These are phyloP conservation scores for Hecatera dysodea DNA, from an alignment of 2,888 invertebrate species.

Conservation along the genomic window DNA sequence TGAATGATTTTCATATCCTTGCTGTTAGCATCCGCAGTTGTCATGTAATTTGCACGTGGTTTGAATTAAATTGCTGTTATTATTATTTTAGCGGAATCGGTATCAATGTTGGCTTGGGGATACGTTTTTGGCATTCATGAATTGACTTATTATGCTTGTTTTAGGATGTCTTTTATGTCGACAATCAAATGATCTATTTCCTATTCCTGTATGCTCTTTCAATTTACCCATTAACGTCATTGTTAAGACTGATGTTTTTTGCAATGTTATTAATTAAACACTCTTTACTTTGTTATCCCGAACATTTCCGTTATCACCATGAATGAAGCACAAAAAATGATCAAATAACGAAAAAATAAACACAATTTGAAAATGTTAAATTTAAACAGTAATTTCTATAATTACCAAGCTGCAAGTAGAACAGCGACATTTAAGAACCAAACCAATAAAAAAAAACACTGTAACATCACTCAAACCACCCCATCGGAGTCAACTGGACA, in stretches of 20 bases:
- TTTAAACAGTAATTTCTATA: neutral
- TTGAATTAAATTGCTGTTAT: conserved; percentile 34
- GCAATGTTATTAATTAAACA: neutral
- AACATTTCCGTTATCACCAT: too few relatives aligned
- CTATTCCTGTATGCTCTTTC: neutral
- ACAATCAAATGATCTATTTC: neutral
- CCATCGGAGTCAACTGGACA: conserved; percentile 8
- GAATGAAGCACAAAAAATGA: neutral
- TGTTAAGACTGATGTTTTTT: neutral
- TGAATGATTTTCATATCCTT: conserved; percentile 69
- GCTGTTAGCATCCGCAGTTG: conserved; percentile 58
- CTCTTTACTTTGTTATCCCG: neutral
- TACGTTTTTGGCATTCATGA: conserved; percentile 38
- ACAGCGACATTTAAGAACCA: neutral
- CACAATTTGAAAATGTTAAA: neutral
- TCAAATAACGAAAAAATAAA: neutral
- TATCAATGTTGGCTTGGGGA: conserved; percentile 30
- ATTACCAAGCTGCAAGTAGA: conserved; percentile 13
- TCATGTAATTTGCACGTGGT: conserved; percentile 49
- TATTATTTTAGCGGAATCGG: conserved; percentile 41
- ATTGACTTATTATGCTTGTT: neutral
- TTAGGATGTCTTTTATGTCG: neutral
- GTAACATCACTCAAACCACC: conserved; percentile 27
- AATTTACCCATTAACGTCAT: neutral
- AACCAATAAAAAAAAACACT: conserved; percentile 12